Conservation (phyloP, 2,797 vertebrate genomes). For the Scolopax rusticola region DNA sequence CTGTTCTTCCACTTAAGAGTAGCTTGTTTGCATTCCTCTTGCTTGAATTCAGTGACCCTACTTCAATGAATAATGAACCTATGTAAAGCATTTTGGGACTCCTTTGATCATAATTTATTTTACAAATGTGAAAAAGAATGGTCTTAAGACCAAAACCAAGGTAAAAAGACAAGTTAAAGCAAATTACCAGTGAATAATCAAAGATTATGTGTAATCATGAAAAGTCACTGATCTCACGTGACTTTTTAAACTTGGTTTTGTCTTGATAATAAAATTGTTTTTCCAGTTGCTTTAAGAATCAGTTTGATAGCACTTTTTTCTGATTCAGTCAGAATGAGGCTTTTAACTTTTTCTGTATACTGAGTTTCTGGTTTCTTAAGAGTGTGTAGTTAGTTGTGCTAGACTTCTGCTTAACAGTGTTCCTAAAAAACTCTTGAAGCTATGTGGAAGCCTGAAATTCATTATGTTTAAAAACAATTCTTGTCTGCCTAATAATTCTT, state of each 20-base stretch:
- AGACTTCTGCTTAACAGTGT: background rate
- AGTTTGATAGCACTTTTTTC: background rate
- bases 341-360: background rate
- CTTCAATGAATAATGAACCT: background rate
- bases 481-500: background rate
- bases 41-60: background rate
- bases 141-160: background rate
- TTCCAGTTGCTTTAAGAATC: background rate
- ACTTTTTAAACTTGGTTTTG: background rate
- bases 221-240: background rate
- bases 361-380: background rate
- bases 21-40: background rate
- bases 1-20: background rate
- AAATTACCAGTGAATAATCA: background rate
- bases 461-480: background rate
- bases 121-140: background rate
- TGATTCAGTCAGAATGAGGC: background rate
- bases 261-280: background rate
- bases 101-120: background rate
- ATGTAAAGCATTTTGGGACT: background rate
- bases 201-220: background rate
- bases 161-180: background rate
- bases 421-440: background rate
- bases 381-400: background rate
- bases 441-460: background rate